These are phyloP conservation scores for Phragmatobia fuliginosa DNA, from an alignment of 2,888 invertebrate species.

Conservation along the genomic window DNA sequence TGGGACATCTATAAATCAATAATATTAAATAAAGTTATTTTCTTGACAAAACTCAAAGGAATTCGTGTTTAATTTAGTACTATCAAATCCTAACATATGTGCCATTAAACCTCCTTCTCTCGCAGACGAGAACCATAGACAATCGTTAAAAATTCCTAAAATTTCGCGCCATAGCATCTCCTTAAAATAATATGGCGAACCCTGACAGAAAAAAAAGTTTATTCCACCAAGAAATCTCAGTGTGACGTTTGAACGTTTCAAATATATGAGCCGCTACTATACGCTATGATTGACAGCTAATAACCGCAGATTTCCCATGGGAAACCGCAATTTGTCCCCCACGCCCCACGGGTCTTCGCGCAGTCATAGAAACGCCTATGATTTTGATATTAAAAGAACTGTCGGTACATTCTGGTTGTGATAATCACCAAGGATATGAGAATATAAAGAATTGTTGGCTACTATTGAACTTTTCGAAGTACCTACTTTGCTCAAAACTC, in stretches of 20 bases:
- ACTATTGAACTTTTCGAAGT: background rate
- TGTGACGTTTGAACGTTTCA: constrained; percentile 44
- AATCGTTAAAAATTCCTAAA: background rate
- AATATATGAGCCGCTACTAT: constrained; percentile 45
- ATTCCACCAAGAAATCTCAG: constrained; percentile 42
- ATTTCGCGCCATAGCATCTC: background rate
- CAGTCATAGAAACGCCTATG: constrained; percentile 42
- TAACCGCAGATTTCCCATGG: constrained; percentile 80
- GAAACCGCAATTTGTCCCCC: constrained; percentile 72
- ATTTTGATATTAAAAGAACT: constrained; percentile 20
- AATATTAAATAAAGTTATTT: no score
- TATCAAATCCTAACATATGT: background rate
- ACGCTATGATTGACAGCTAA: constrained; percentile 80
- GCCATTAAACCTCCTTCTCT: background rate
- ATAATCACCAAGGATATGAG: background rate
- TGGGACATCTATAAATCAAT: no score
- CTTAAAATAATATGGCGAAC: background rate
- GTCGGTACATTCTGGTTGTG: background rate
- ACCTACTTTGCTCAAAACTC: no score
- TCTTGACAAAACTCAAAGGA: no score
- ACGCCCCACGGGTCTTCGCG: constrained; percentile 44
- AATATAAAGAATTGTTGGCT: background rate
- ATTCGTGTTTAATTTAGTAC: no score
- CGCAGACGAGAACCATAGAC: background rate
- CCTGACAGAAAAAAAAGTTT: constrained; percentile 28